Conservation (phyloP, 2,113 vertebrate species). For the Chaenocephalus aceratus region DNA sequence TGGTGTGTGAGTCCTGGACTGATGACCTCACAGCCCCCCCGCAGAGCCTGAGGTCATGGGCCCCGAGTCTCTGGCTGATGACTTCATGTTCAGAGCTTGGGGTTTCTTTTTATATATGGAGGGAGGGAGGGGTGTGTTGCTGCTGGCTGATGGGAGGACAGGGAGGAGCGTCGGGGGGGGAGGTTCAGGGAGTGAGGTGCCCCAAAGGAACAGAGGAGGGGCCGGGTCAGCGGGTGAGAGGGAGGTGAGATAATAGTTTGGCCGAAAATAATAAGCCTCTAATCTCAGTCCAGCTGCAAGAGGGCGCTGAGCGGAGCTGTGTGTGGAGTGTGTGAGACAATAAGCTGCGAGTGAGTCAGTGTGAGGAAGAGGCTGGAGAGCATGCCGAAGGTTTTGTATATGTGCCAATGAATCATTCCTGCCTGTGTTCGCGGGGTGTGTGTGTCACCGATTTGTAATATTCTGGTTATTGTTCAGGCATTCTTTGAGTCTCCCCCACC, state of each 20-base stretch:
- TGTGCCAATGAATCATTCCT: conserved; percentile 9
- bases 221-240: conserved; percentile 75
- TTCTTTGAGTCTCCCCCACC: conserved; percentile 26
- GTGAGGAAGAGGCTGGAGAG: conserved; percentile 38
- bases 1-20: conserved; percentile 40
- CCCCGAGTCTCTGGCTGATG: conserved; percentile 73
- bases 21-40: conserved; percentile 73
- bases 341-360: conserved; percentile 27
- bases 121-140: conserved; percentile 30
- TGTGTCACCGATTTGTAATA: neutral
- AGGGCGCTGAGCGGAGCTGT: conserved; percentile 54
- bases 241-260: conserved; percentile 83
- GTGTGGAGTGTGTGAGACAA: conserved; percentile 38
- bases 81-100: conserved; percentile 70
- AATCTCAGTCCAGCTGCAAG: conserved; percentile 80
- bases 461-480: neutral
- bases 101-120: conserved; percentile 17
- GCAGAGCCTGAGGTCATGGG: conserved; percentile 59
- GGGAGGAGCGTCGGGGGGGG: conserved; percentile 46
- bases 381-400: neutral
- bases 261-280: conserved; percentile 73
- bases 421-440: neutral
- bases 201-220: conserved; percentile 78
- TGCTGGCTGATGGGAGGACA: conserved; percentile 53
- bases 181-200: conserved; percentile 58